Percentiles rank a stretch among this genome's conserved stretches.
phyloP scores from a whole-genome alignment of 2,797 vertebrate species.

The Sitta carolinensis region DNA sequence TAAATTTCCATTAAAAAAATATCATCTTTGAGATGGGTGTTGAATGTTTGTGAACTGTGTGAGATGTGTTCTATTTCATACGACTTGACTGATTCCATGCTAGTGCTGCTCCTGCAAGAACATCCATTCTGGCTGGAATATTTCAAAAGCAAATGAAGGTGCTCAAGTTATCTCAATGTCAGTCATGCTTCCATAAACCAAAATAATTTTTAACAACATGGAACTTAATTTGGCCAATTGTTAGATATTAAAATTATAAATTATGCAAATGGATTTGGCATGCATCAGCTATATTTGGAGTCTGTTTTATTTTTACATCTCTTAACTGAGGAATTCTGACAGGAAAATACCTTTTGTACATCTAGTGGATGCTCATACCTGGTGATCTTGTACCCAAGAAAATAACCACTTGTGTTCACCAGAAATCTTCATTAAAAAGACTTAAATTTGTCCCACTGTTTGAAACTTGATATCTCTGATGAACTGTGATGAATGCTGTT shows the following conservation, averaged over 20 bases:
- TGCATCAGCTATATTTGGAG: not conserved
- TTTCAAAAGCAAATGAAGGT: not conserved
- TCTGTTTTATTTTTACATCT: not conserved
- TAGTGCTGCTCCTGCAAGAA: not conserved
- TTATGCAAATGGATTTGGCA: constrained; percentile 44
- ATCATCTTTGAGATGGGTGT: not conserved
- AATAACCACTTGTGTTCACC: not conserved
- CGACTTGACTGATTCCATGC: not conserved
- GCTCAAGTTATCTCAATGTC: not conserved
- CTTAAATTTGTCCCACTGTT: constrained; percentile 25
- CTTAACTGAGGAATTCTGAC: not conserved
- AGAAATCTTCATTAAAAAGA: constrained; percentile 47
- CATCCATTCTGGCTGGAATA: not conserved
- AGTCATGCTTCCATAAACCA: not conserved
- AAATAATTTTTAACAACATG: constrained; percentile 14
- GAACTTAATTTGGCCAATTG: not conserved
- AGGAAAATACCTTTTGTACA: not conserved
- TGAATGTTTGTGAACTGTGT: not conserved
- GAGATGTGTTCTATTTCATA: not conserved
- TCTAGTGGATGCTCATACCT: not conserved
- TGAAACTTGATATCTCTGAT: constrained; percentile 15
- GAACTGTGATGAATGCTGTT: constrained; percentile 55
- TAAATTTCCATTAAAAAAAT: not conserved
- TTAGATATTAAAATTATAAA: not conserved
- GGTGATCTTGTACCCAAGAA: constrained; percentile 13